Evolutionary conservation across 2,888 invertebrate species (phyloP).

Genomic region (Piscicola geometra): DNA sequence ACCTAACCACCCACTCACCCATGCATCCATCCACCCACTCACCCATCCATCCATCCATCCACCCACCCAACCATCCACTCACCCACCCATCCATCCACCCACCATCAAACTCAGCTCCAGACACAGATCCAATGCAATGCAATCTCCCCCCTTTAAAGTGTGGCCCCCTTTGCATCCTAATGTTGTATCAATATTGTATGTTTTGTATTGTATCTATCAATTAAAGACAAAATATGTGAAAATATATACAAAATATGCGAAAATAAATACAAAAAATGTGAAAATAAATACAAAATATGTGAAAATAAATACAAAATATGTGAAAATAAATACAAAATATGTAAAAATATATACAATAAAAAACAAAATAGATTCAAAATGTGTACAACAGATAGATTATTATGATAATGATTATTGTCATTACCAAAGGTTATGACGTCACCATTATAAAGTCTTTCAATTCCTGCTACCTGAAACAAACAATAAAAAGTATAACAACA

Average conservation of each 20-base stretch:
- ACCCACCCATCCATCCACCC: too few species aligned
- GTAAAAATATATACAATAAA: background rate
- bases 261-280: too few species aligned
- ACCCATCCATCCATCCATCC: background rate
- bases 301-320: too few species aligned
- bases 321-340: background rate
- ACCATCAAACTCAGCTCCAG: background rate
- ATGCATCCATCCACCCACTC: too few species aligned
- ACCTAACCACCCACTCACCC: background rate
- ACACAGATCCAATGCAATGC: background rate
- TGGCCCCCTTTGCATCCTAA: constrained; percentile 3
- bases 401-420: background rate
- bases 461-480: background rate
- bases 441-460: background rate
- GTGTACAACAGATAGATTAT: background rate
- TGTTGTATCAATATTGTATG: background rate
- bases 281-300: too few species aligned
- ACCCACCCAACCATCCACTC: background rate
- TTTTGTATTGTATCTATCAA: too few species aligned
- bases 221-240: too few species aligned
- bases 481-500: too few species aligned
- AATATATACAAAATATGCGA: too few species aligned
- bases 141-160: background rate
- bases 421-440: background rate
- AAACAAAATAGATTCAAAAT: background rate